Evolutionary conservation across 2,113 vertebrate genomes (phyloP).

Genomic region (Poecilia latipinna): DNA sequence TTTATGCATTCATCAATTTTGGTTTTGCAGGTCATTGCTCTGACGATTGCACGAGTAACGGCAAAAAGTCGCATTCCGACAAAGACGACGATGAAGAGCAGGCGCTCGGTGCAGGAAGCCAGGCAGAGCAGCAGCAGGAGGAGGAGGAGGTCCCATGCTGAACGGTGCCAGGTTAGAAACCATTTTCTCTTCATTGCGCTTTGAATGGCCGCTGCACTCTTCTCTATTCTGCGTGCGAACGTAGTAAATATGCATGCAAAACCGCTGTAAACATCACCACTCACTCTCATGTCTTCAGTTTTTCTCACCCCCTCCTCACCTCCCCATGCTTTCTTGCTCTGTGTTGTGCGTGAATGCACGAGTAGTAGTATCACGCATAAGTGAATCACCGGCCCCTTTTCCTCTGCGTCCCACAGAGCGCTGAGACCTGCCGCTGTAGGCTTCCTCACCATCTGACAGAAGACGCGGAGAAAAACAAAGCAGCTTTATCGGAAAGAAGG

Average conservation of each 20-base stretch:
- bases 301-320: slow-evolving; percentile 8
- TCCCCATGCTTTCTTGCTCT: neutral
- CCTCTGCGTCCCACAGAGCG: slow-evolving; percentile 78
- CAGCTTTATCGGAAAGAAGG: slow-evolving; percentile 78
- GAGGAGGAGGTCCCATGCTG: slow-evolving; percentile 80
- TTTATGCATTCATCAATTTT: neutral
- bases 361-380: slow-evolving; percentile 5
- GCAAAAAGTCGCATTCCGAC: slow-evolving; percentile 84
- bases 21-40: slow-evolving; percentile 52
- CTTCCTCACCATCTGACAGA: slow-evolving; percentile 78
- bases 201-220: neutral
- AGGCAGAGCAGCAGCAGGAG: slow-evolving; percentile 81
- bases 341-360: neutral
- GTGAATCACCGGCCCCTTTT: slow-evolving; percentile 56
- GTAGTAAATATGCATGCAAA: neutral
- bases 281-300: neutral
- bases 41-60: slow-evolving; percentile 81
- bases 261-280: neutral
- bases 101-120: slow-evolving; percentile 69
- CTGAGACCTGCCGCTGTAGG: slow-evolving; percentile 81
- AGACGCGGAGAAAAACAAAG: slow-evolving; percentile 64
- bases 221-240: neutral
- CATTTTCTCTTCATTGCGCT: neutral
- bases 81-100: slow-evolving; percentile 52
- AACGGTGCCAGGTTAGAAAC: slow-evolving; percentile 53